A percentile compares a stretch with the other conserved stretches of the same genome.
Conservation (phyloP, 2,888 invertebrate genomes). For the Cheilosia pagana region DNA sequence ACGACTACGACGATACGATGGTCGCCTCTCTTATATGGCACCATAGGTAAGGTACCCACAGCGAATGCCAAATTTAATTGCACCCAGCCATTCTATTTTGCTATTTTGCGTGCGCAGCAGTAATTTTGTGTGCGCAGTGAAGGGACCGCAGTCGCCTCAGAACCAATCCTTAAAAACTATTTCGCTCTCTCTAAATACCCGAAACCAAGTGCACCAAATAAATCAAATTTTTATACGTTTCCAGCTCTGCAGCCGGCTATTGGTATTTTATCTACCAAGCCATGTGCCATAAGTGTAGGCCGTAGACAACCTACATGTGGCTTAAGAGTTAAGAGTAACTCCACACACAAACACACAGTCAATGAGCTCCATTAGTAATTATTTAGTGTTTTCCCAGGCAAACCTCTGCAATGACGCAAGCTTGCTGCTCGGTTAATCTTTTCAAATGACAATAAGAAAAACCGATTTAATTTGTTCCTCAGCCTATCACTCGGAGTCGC, state of each 20-base stretch:
- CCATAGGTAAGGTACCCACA: conserved; percentile 5
- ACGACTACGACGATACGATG: conserved; percentile 14
- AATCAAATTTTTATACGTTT: conserved; percentile 62
- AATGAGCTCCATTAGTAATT: conserved; percentile 54
- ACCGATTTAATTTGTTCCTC: conserved; percentile 25
- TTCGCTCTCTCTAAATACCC: conserved; percentile 57
- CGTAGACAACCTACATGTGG: conserved; percentile 50
- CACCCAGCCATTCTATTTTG: conserved; percentile 50
- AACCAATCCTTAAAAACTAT: conserved; percentile 68
- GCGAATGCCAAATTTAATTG: conserved; percentile 62
- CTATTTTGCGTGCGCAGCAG: conserved; percentile 58
- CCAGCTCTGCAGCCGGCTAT: conserved; percentile 32
- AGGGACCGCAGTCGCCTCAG: conserved; percentile 53
- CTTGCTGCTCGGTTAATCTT: conserved; percentile 1
- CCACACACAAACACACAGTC: conserved; percentile 32
- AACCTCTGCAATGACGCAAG: conserved; percentile 45
- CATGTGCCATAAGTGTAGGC: conserved; percentile 54
- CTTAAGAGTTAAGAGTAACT: neutral
- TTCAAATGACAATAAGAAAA: conserved; percentile 39
- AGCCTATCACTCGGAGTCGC: conserved; percentile 20
- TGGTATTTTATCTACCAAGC: conserved; percentile 11
- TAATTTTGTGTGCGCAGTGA: conserved; percentile 55
- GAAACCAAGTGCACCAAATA: conserved; percentile 63
- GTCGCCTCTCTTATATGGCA: conserved; percentile 3
- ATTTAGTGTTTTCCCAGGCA: conserved; percentile 18